phyloP scores from a whole-genome alignment of 2,888 invertebrate genomes.

The Cryptus armator region DNA sequence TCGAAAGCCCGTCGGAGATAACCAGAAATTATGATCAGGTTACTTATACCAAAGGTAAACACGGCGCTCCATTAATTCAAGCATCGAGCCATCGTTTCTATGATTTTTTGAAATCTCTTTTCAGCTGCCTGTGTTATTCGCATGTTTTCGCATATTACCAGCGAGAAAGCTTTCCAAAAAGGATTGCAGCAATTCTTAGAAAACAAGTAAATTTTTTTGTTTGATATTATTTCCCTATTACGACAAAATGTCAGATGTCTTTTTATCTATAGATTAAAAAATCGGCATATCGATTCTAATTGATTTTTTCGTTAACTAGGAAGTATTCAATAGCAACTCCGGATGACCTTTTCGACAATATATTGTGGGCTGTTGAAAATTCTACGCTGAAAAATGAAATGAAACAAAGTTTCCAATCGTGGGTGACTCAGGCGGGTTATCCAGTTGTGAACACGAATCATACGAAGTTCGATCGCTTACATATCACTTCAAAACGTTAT shows the following conservation, averaged over 20 bases:
- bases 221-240: too few relatives aligned
- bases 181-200: conserved; percentile 77
- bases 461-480: too few relatives aligned
- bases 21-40: conserved; percentile 86
- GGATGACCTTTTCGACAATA: too few relatives aligned
- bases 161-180: conserved; percentile 83
- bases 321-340: conserved; percentile 6
- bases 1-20: conserved; percentile 86
- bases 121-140: conserved; percentile 86
- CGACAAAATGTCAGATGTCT: conserved; percentile 69
- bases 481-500: conserved; percentile 69
- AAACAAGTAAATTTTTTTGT: too few relatives aligned
- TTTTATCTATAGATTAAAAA: not conserved
- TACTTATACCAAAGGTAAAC: conserved; percentile 88
- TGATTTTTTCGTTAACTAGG: conserved; percentile 45
- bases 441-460: conserved; percentile 87
- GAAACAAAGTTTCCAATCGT: conserved; percentile 85
- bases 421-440: conserved; percentile 89
- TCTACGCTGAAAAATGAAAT: not conserved
- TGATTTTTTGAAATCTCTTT: not conserved
- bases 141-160: conserved; percentile 87
- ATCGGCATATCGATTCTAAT: too few relatives aligned
- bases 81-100: not conserved
- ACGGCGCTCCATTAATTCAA: too few relatives aligned
- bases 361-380: too few relatives aligned